phyloP scores from a whole-genome alignment of 2,797 vertebrate species.

The Hemibagrus guttatus region DNA sequence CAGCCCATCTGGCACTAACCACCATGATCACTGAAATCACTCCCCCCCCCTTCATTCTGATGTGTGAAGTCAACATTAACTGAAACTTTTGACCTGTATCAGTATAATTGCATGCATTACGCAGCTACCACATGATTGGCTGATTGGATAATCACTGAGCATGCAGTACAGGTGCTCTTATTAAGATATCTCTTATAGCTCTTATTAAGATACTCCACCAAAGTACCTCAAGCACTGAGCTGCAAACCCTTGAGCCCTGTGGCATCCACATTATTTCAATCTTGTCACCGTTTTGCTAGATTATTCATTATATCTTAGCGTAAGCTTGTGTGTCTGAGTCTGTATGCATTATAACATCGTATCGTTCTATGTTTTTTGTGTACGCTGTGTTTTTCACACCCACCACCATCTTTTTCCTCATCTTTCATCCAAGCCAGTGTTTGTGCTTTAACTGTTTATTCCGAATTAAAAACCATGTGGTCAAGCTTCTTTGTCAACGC shows the following conservation, averaged over 20 bases:
- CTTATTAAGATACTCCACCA: background rate
- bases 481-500: background rate
- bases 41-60: too few species aligned
- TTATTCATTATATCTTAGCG: background rate
- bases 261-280: background rate
- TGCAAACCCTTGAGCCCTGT: background rate
- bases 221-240: background rate
- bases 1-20: too few species aligned
- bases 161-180: background rate
- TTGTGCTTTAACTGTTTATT: background rate
- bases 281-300: background rate
- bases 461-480: background rate
- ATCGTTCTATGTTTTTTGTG: too few species aligned
- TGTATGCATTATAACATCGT: background rate
- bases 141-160: background rate
- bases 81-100: too few species aligned
- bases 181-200: background rate
- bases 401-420: background rate
- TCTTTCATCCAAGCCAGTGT: background rate
- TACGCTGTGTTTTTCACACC: background rate
- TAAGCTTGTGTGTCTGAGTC: background rate
- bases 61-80: too few species aligned
- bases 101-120: too few species aligned
- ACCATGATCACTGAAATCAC: too few species aligned
- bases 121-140: background rate